Evolutionary conservation across 2,113 vertebrate species (phyloP).

Genomic region (Bufo bufo): DNA sequence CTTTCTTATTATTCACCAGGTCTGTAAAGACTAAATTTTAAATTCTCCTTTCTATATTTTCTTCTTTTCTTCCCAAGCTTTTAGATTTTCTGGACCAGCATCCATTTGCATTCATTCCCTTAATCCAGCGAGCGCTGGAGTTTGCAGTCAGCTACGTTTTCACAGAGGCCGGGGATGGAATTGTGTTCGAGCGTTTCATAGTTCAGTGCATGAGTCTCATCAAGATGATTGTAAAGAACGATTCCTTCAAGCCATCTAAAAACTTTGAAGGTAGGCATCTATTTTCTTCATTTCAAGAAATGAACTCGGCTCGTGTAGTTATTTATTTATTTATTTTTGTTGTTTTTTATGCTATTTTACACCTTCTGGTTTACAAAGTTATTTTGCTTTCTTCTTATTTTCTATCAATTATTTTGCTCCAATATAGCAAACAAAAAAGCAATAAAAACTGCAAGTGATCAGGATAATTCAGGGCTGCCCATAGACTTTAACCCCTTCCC

Average conservation of each 20-base stretch:
- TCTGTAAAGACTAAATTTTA: too few species aligned
- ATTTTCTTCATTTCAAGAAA: slow-evolving; percentile 4
- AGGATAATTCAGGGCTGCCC: too few species aligned
- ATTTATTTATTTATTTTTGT: not conserved
- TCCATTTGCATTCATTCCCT: slow-evolving; percentile 88
- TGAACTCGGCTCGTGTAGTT: not conserved
- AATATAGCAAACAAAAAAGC: too few species aligned
- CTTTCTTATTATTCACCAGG: not conserved
- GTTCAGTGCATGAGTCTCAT: slow-evolving; percentile 99
- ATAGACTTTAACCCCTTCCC: too few species aligned
- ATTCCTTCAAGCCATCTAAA: slow-evolving; percentile 94
- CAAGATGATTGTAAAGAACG: slow-evolving; percentile 97
- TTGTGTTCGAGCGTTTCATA: slow-evolving; percentile 93
- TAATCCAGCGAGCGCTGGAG: slow-evolving; percentile 92
- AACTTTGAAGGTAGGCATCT: slow-evolving; percentile 86
- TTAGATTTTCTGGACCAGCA: slow-evolving; percentile 95
- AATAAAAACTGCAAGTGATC: too few species aligned
- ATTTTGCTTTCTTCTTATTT: too few species aligned
- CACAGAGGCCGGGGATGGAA: slow-evolving; percentile 89
- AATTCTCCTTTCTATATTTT: not conserved
- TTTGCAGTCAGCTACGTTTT: slow-evolving; percentile 95
- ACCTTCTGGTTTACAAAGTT: not conserved
- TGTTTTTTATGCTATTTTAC: not conserved
- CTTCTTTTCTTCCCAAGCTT: slow-evolving; percentile 71
- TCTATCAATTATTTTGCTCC: too few species aligned